These are phyloP conservation scores for Chionodraco myersi DNA, from an alignment of 2,113 vertebrate species.

Conservation along the genomic window DNA sequence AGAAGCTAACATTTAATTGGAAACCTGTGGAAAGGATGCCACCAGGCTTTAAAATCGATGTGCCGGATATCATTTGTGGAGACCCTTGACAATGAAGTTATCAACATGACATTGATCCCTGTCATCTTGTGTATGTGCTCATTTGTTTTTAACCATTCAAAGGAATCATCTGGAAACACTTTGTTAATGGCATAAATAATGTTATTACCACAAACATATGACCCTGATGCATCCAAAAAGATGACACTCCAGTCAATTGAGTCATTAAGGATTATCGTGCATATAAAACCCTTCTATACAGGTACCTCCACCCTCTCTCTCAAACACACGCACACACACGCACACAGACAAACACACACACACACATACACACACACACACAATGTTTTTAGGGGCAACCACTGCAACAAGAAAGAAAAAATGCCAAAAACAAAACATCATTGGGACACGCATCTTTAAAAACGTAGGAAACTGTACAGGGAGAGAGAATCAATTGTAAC, in stretches of 20 bases:
- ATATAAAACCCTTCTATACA: neutral
- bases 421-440: slow-evolving; percentile 13
- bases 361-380: neutral
- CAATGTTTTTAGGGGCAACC: slow-evolving; percentile 8
- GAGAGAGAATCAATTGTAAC: neutral
- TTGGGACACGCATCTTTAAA: neutral
- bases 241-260: slow-evolving; percentile 15
- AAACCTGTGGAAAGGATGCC: slow-evolving; percentile 15
- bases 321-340: neutral
- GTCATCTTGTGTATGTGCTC: too few relatives aligned
- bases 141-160: neutral
- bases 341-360: neutral
- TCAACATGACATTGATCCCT: neutral
- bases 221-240: neutral
- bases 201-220: slow-evolving; percentile 7
- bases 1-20: slow-evolving; percentile 9
- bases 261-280: slow-evolving; percentile 18
- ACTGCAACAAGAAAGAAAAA: slow-evolving; percentile 31
- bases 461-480: neutral
- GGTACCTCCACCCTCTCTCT: neutral
- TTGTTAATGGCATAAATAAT: neutral
- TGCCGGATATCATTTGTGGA: neutral
- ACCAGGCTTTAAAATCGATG: slow-evolving; percentile 11
- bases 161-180: neutral
- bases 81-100: neutral